Percentiles rank a stretch among this genome's conserved stretches.
phyloP scores from a whole-genome alignment of 2,888 invertebrate genomes.

The Eupeodes luniger region DNA sequence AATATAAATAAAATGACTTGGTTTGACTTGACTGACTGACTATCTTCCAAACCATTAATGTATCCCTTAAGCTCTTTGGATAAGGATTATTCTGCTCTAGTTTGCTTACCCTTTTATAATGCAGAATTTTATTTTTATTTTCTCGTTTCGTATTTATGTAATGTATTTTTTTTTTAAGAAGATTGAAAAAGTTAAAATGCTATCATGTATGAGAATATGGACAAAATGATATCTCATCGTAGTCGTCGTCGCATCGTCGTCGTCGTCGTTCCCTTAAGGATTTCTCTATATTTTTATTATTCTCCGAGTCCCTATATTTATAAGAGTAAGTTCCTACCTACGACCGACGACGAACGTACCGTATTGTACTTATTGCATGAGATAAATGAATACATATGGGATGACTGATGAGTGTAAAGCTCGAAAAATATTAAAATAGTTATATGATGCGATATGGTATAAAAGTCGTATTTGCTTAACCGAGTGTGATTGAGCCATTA shows the following conservation, averaged over 20 bases:
- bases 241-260: too few relatives aligned
- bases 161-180: neutral
- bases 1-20: neutral
- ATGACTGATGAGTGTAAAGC: too few relatives aligned
- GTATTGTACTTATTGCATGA: too few relatives aligned
- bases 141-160: too few relatives aligned
- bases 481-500: too few relatives aligned
- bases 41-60: constrained; percentile 44
- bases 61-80: constrained; percentile 46
- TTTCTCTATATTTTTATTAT: neutral
- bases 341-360: neutral
- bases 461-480: too few relatives aligned
- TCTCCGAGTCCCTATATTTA: neutral
- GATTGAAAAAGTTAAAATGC: constrained; percentile 8
- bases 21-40: constrained; percentile 36
- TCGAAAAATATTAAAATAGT: too few relatives aligned
- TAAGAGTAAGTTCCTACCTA: neutral
- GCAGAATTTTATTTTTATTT: constrained; percentile 14
- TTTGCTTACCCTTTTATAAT: constrained; percentile 30
- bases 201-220: neutral
- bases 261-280: constrained; percentile 28
- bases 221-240: constrained; percentile 19
- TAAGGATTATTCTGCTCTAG: constrained; percentile 48
- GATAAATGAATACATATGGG: too few relatives aligned
- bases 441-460: too few relatives aligned